Evolutionary conservation across 2,888 invertebrate genomes (phyloP), one percentile per base, ranked within the genome.

Genomic region (Abrostola triplasia): DNA sequence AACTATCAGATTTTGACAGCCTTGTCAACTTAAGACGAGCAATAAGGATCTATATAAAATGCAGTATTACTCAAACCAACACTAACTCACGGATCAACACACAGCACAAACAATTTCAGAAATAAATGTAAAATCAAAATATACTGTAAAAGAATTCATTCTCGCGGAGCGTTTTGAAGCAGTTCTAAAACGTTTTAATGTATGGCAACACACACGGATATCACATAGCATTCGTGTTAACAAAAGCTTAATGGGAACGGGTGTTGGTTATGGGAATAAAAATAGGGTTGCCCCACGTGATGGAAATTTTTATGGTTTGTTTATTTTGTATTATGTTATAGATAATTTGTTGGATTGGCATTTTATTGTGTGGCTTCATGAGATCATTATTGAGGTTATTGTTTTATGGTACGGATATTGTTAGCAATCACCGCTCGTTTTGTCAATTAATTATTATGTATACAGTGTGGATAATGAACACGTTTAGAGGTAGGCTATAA

Each of bases 181-280:
- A 8, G 42, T 71, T 69, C 63, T 56, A 64, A 72, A 73, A 66
- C 66, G 54, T 77, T 68, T 77, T 75, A 75, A 78, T 77, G 64
- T 76, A 77, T 80, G 80, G 59, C 72, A 78, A 79, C 76, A 78
- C 77, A 76, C 76, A 70, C 62, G 76, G 73, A 76, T 79, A 74
- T 75, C 71, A 61, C 73, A 59, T 67, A 61, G 58, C 68, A 61
- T 74, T 68, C 70, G 66, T 56, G 54, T 67, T 51, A 64, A 63
- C 52, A 64, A 52, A 64, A 49, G 44, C 54, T 48, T 47, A 55
- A 64, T 64, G 44, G 38, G 11, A 36, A 36, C 50, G 36, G 38
- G 41, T 52, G 57, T 51, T 36, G 41, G 50, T 71, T 67, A 74
- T 64, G 59, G 42, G 50, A 44, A 40, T 54, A 38, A 66, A 66